Evolutionary conservation across 2,113 vertebrate species (phyloP).

Genomic region (Ascaphus truei): DNA sequence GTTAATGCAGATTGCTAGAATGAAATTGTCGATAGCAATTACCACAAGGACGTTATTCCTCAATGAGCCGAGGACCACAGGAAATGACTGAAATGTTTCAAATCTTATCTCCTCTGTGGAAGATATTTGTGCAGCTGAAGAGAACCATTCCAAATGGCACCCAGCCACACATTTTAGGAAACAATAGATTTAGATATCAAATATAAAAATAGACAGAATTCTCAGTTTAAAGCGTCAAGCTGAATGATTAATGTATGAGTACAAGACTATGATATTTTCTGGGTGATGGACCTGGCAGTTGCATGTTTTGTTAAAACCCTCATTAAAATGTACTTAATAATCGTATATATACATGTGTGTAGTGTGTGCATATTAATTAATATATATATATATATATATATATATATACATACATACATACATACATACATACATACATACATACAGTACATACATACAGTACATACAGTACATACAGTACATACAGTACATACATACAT

Average conservation of each 20-base stretch:
- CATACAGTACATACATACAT: no score
- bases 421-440: no score
- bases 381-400: no score
- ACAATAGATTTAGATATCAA: conserved; percentile 68
- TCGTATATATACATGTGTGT: no score
- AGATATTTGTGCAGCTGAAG: conserved; percentile 70
- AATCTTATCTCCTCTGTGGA: conserved; percentile 76
- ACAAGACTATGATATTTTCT: conserved; percentile 40
- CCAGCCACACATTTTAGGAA: conserved; percentile 68
- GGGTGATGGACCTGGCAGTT: conserved; percentile 22
- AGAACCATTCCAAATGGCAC: conserved; percentile 57
- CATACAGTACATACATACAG: no score
- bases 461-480: no score
- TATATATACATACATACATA: no score
- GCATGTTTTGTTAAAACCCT: no score
- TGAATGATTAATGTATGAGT: conserved; percentile 49
- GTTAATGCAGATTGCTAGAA: conserved; percentile 49
- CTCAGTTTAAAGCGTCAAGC: conserved; percentile 56
- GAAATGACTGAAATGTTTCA: conserved; percentile 83
- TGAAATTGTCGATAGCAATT: conserved; percentile 72
- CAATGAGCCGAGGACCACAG: conserved; percentile 70
- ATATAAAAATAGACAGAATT: conserved; percentile 68
- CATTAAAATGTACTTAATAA: no score
- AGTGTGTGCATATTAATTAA: no score
- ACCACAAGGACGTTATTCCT: conserved; percentile 72